Evolutionary conservation across 2,797 vertebrate species (phyloP), one percentile per base, ranked within the genome.

Genomic region (Paguma larvata): DNA sequence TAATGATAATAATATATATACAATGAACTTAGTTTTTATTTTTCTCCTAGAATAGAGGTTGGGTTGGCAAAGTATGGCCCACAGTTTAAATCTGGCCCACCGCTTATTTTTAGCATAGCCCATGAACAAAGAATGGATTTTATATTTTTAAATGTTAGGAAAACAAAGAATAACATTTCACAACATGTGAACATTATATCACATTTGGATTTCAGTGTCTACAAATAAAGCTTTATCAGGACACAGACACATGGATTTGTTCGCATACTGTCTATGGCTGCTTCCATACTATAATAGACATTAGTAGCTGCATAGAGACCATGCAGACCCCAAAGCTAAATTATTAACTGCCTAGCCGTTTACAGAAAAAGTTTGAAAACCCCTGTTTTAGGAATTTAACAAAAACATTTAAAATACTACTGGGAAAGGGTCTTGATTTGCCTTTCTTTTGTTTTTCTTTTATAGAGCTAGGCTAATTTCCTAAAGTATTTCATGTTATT

Each of bases 11-110:
- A 89, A 44, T 46, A 56, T 59, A 85, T 75, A 77, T 1, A 85
- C 46, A 89, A 16, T n/a, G 14, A 79, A 70, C 70, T 95, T 56
- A 5, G 23, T 85, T 95, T 92, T 65, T 67, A 41, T 85, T 85
- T 92, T 89, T 78, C 48, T 95, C 32, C 38, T 91, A 77, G 34
- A 19, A 65, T 6, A n/a, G 56, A 46, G 11, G 21, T 53, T 88
- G 78, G 11, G 21, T 53, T 88, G 78, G 70, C 67, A 53, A 34
- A 46, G 25, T 8, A 80, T 15, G 21, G 46, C 14, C 27, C n/a
- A 83, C 10, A 46, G 48, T 38, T 10, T 63, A 90, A 85, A 59
- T 73, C 25, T 80, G 65, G 16, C 38, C 51, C 41, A 38, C 6
- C 23, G 34, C 44, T 48, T 95, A 67, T 70, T 92, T 94, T 77